These are phyloP conservation scores for Drosophila nigromelanica DNA, from an alignment of 1,140 invertebrate genomes.

Conservation along the genomic window DNA sequence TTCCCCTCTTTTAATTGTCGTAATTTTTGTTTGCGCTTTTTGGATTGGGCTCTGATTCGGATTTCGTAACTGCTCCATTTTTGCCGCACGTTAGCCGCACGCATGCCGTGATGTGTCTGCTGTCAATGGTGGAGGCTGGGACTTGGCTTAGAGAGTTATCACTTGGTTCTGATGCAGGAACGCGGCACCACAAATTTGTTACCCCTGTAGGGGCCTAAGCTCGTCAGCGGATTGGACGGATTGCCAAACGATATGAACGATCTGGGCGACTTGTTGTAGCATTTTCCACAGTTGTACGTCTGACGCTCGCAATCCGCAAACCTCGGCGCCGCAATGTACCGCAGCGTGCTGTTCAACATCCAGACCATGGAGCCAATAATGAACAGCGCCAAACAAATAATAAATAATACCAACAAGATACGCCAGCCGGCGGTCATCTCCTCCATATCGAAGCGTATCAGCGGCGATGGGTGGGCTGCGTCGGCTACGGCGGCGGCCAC, in stretches of 20 bases:
- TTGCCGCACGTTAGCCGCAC: slow-evolving; percentile 6
- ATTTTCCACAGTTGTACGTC: neutral
- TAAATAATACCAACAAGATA: slow-evolving; percentile 1
- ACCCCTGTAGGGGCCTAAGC: slow-evolving; percentile 18
- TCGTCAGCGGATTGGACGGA: neutral
- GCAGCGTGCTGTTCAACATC: slow-evolving; percentile 17
- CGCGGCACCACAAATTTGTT: slow-evolving; percentile 1
- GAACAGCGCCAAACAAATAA: neutral
- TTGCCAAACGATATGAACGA: slow-evolving; percentile 39
- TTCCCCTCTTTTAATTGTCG: slow-evolving; percentile 49
- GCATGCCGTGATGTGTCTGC: neutral
- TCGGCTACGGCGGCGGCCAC: neutral
- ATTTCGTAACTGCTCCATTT: slow-evolving; percentile 2
- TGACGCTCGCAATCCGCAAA: neutral
- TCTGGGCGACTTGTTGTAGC: slow-evolving; percentile 1
- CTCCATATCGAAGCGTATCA: neutral
- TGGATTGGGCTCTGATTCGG: slow-evolving; percentile 7
- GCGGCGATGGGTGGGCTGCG: neutral
- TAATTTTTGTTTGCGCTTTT: slow-evolving; percentile 49
- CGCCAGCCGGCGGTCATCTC: neutral
- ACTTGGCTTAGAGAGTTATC: slow-evolving; percentile 1
- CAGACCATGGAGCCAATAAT: slow-evolving; percentile 21
- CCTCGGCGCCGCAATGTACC: neutral
- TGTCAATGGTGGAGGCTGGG: neutral
- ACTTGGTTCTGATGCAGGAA: neutral